These are phyloP conservation scores for Microcaecilia unicolor DNA, from an alignment of 2,797 vertebrate genomes.

Conservation along the genomic window DNA sequence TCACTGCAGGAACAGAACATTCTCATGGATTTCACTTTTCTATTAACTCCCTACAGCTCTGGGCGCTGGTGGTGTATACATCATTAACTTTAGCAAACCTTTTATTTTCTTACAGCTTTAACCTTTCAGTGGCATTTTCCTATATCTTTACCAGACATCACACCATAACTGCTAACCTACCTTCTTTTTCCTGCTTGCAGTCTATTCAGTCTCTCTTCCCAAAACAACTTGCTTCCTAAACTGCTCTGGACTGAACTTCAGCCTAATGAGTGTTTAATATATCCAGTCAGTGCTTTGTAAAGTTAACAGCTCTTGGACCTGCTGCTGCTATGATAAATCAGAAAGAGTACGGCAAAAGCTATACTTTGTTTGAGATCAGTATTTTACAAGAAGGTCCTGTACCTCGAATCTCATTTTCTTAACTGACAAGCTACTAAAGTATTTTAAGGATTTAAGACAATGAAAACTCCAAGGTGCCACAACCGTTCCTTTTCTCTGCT, in stretches of 20 bases:
- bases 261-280: slow-evolving; percentile 3
- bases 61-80: not conserved
- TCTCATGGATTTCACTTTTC: slow-evolving; percentile 34
- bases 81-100: slow-evolving; percentile 4
- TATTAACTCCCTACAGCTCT: slow-evolving; percentile 15
- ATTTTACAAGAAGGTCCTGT: no score
- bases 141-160: slow-evolving; percentile 8
- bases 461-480: no score
- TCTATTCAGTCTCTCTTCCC: not conserved
- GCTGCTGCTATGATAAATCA: no score
- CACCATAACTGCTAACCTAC: no score
- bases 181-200: not conserved
- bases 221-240: not conserved
- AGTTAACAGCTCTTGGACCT: no score
- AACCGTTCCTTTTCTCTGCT: no score
- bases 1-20: slow-evolving; percentile 38
- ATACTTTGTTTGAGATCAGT: no score
- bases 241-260: no score
- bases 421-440: no score
- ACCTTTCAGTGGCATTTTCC: slow-evolving; percentile 5
- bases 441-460: no score
- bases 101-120: slow-evolving; percentile 8
- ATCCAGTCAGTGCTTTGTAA: no score
- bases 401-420: not conserved
- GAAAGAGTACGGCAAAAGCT: no score